Percentiles rank a stretch among this genome's conserved stretches.
These are phyloP conservation scores for Acanthurus tractus DNA, from an alignment of 2,797 vertebrate genomes.

Conservation along the genomic window DNA sequence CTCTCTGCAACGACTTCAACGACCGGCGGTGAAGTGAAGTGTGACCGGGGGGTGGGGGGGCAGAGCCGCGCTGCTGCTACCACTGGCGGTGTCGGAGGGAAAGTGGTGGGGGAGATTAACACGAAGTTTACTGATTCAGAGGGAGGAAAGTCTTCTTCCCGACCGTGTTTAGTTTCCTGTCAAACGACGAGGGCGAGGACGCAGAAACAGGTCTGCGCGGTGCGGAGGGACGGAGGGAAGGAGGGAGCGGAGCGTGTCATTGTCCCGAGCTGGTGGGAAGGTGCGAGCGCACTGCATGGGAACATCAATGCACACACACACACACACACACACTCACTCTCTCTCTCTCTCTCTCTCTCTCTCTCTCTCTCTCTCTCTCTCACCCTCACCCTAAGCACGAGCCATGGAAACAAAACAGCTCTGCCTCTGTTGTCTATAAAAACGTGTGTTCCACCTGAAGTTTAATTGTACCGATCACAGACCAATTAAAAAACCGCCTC, in stretches of 20 bases:
- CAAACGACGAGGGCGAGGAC: neutral
- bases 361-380: constrained; percentile 8
- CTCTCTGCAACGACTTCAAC: constrained; percentile 20
- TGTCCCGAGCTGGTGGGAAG: constrained; percentile 29
- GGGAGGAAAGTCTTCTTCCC: neutral
- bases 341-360: neutral
- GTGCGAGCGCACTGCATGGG: constrained; percentile 44
- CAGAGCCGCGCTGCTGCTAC: neutral
- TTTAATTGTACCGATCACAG: no score
- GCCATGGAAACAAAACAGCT: no score
- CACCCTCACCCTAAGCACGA: neutral
- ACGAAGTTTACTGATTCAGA: neutral
- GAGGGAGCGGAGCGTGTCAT: constrained; percentile 13
- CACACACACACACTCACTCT: neutral
- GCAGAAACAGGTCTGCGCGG: constrained; percentile 38
- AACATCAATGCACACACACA: constrained; percentile 7
- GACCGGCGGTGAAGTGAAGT: neutral
- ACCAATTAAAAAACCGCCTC: no score
- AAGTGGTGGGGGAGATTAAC: no score
- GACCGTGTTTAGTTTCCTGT: neutral
- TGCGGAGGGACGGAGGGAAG: neutral
- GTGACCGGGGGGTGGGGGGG: no score
- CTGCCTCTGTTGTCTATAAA: no score
- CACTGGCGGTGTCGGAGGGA: neutral
- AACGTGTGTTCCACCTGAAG: no score